These are phyloP conservation scores for Linnaemya tessellans DNA, from an alignment of 2,888 invertebrate species.

Conservation along the genomic window DNA sequence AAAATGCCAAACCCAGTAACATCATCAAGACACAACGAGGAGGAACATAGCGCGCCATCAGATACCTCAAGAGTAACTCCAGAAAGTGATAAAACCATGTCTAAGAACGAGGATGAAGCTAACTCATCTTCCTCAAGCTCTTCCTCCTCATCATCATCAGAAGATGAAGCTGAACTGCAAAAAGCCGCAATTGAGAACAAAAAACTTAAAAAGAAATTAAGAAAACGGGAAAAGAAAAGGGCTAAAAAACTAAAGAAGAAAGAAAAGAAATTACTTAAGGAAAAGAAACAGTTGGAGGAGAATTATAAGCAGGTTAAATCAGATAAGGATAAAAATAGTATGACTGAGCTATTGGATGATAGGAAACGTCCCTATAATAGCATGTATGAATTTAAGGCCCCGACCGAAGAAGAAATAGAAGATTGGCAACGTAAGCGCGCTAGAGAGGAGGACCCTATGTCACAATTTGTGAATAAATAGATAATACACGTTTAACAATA, in stretches of 20 bases:
- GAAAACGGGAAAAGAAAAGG: constrained; percentile 81
- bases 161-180: constrained; percentile 84
- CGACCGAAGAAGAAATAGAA: constrained; percentile 96
- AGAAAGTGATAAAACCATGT: neutral
- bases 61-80: neutral
- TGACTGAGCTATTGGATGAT: constrained; percentile 89
- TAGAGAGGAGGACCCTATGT: constrained; percentile 97
- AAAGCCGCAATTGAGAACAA: constrained; percentile 72
- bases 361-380: constrained; percentile 97
- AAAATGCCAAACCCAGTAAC: constrained; percentile 47
- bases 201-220: constrained; percentile 78
- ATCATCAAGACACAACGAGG: constrained; percentile 30
- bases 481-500: too few species aligned
- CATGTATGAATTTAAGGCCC: constrained; percentile 92
- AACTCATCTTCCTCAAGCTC: constrained; percentile 72
- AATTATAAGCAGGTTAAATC: constrained; percentile 76
- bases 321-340: constrained; percentile 76
- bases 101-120: neutral
- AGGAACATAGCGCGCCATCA: constrained; percentile 65
- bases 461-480: constrained; percentile 85
- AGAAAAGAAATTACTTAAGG: constrained; percentile 74
- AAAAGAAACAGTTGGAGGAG: constrained; percentile 71
- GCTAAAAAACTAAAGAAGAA: constrained; percentile 80
- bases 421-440: constrained; percentile 94
- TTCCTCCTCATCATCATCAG: constrained; percentile 78